Conservation (phyloP, 2,113 vertebrate species). For the Amphiprion percula region DNA sequence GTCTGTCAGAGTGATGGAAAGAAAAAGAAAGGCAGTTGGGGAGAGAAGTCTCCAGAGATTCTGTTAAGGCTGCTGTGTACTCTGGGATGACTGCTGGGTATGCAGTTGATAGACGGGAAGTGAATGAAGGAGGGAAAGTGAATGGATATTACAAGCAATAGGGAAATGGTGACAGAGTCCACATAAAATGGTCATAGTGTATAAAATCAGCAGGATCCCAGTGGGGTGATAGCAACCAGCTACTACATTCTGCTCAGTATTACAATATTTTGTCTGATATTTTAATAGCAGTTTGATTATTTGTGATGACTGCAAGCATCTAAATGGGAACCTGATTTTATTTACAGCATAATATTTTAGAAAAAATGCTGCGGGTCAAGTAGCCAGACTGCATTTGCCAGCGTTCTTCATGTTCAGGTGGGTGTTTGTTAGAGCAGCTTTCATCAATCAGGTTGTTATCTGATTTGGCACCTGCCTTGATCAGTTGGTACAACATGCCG, state of each 20-base stretch:
- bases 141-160: slow-evolving; percentile 43
- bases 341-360: neutral
- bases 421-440: slow-evolving; percentile 63
- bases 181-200: slow-evolving; percentile 31
- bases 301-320: neutral
- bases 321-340: neutral
- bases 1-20: slow-evolving; percentile 8
- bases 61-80: slow-evolving; percentile 42
- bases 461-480: slow-evolving; percentile 76
- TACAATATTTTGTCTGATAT: slow-evolving; percentile 10
- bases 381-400: slow-evolving; percentile 22
- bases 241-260: neutral
- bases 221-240: neutral
- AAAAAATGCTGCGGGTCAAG: slow-evolving; percentile 25
- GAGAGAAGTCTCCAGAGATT: slow-evolving; percentile 47
- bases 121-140: slow-evolving; percentile 33
- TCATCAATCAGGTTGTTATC: slow-evolving; percentile 74
- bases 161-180: slow-evolving; percentile 30
- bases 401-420: slow-evolving; percentile 52
- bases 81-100: slow-evolving; percentile 60
- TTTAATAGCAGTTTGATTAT: neutral
- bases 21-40: slow-evolving; percentile 30
- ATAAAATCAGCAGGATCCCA: slow-evolving; percentile 25
- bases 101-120: slow-evolving; percentile 37
- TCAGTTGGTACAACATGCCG: slow-evolving; percentile 76